phyloP scores from a whole-genome alignment of 2,797 vertebrate species.

The Crenuchus spilurus region DNA sequence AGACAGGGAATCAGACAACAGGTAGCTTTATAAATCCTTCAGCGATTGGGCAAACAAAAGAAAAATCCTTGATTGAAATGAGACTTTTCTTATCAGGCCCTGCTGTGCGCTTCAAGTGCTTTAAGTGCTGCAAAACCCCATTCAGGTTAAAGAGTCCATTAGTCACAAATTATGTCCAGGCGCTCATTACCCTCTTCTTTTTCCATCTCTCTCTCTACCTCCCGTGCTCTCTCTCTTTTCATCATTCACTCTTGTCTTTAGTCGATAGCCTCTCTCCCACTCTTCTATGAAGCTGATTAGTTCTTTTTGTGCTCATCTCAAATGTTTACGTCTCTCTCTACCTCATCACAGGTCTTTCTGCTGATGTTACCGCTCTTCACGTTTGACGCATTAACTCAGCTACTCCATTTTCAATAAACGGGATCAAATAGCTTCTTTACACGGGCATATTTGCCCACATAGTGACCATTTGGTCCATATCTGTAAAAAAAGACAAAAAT shows the following conservation, averaged over 20 bases:
- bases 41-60: slow-evolving; percentile 13
- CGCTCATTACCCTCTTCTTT: slow-evolving; percentile 26
- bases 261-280: background rate
- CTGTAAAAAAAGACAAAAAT: background rate
- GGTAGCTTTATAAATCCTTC: background rate
- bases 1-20: no score
- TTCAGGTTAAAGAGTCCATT: slow-evolving; percentile 54
- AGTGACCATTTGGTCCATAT: background rate
- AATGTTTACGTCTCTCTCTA: background rate
- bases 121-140: slow-evolving; percentile 45
- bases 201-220: background rate
- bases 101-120: slow-evolving; percentile 40
- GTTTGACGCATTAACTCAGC: background rate
- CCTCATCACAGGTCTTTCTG: background rate
- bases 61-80: slow-evolving; percentile 39
- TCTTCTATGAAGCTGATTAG: background rate
- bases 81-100: slow-evolving; percentile 36
- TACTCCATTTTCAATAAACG: background rate
- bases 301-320: slow-evolving; percentile 3
- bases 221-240: background rate
- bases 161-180: slow-evolving; percentile 46
- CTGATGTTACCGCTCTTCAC: background rate
- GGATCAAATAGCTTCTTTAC: background rate
- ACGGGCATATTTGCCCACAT: background rate
- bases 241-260: background rate